Evolutionary conservation across 1,140 invertebrate genomes (phyloP).

Genomic region (Adoxophyes honmai): DNA sequence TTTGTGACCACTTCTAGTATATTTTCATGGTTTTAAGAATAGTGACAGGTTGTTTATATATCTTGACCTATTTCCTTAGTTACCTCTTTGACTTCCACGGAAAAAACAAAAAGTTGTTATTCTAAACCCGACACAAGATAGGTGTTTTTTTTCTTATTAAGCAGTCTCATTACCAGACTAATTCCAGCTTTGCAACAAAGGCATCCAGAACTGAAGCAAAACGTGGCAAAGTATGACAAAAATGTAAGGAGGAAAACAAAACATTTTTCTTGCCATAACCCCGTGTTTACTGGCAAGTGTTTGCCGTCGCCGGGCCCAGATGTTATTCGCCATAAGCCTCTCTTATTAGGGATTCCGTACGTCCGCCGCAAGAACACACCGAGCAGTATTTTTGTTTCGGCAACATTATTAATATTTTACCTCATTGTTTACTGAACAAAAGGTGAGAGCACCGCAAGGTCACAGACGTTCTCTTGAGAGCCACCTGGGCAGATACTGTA

Average conservation of each 20-base stretch:
- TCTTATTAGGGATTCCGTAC: constrained; percentile 68
- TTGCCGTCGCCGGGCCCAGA: constrained; percentile 61
- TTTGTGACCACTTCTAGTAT: too few relatives aligned
- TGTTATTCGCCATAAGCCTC: constrained; percentile 65
- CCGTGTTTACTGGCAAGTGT: constrained; percentile 66
- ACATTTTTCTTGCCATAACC: constrained; percentile 62
- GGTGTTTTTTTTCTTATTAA: too few relatives aligned
- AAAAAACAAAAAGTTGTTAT: too few relatives aligned
- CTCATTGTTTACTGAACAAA: constrained; percentile 16
- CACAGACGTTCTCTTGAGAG: neutral
- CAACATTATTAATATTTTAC: constrained; percentile 42
- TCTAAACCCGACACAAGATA: too few relatives aligned
- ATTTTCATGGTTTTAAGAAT: too few relatives aligned
- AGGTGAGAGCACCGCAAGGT: constrained; percentile 6
- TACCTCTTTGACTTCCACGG: too few relatives aligned
- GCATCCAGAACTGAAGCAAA: neutral
- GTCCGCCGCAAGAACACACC: constrained; percentile 36
- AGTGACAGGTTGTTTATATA: too few relatives aligned
- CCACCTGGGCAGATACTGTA: neutral
- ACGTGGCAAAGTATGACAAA: constrained; percentile 36
- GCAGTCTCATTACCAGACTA: constrained; percentile 1
- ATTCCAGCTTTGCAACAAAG: constrained; percentile 2
- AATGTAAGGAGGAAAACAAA: constrained; percentile 54
- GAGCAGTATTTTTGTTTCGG: constrained; percentile 53
- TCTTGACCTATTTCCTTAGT: too few relatives aligned